Conservation (phyloP, 2,113 vertebrate genomes). For the Oryctolagus cuniculus region mOryCun1.1 NC_091432.1:200249001-200249500, state of each 20-base stretch:
- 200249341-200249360: background rate
- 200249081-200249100: conserved; percentile 89
- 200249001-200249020: background rate
- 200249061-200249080: background rate
- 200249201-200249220: conserved; percentile 95
- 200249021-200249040: background rate
- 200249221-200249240: conserved; percentile 91
- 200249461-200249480: background rate
- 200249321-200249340: background rate
- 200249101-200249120: conserved; percentile 96
- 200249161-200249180: conserved; percentile 95
- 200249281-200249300: background rate
- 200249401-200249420: background rate
- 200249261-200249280: background rate
- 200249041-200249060: background rate
- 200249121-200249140: conserved; percentile 91
- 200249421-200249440: background rate
- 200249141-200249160: conserved; percentile 95
- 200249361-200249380: background rate
- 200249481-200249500: background rate
- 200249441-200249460: background rate
- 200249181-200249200: conserved; percentile 94
- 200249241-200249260: background rate
- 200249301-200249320: background rate
- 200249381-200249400: background rate